Conservation (phyloP, 30 jellyfish, hydroid and myxozoan species). For the Phacellophora camtschatica region DNA sequence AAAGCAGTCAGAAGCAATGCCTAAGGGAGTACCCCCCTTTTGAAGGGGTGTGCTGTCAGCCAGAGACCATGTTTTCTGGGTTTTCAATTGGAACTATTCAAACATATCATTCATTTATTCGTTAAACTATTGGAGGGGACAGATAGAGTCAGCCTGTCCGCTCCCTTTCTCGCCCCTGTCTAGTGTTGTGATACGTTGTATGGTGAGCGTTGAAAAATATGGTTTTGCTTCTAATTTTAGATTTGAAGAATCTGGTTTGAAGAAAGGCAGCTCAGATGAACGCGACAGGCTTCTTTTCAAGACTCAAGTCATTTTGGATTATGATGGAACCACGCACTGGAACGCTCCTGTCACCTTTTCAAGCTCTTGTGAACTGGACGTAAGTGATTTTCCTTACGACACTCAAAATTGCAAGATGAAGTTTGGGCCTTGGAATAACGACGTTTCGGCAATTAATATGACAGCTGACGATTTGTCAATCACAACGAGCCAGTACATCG, state of each 20-base stretch:
- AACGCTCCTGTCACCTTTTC: slow-evolving; percentile 49
- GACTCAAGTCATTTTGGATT: slow-evolving; percentile 16
- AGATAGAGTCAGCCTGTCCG: too few species aligned
- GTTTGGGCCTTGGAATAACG: slow-evolving; percentile 73
- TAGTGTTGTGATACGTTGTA: too few species aligned
- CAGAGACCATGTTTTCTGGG: too few species aligned
- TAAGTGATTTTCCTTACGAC: slow-evolving; percentile 57
- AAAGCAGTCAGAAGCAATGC: too few species aligned
- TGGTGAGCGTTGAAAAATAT: too few species aligned
- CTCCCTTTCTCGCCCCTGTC: too few species aligned
- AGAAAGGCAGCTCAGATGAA: not conserved
- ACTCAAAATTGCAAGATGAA: slow-evolving; percentile 30
- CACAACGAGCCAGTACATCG: slow-evolving; percentile 34
- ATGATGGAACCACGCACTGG: slow-evolving; percentile 49
- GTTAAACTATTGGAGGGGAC: too few species aligned
- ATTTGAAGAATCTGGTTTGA: not conserved
- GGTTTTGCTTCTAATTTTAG: too few species aligned
- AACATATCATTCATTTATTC: too few species aligned
- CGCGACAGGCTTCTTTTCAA: slow-evolving; percentile 37
- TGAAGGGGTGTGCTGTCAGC: too few species aligned
- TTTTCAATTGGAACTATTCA: too few species aligned
- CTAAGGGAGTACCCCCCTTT: too few species aligned
- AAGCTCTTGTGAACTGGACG: slow-evolving; percentile 38
- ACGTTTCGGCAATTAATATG: slow-evolving; percentile 16
- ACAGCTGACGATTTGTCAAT: slow-evolving; percentile 7